Conservation (phyloP, 2,888 invertebrate species). For the Spodoptera picta region DNA sequence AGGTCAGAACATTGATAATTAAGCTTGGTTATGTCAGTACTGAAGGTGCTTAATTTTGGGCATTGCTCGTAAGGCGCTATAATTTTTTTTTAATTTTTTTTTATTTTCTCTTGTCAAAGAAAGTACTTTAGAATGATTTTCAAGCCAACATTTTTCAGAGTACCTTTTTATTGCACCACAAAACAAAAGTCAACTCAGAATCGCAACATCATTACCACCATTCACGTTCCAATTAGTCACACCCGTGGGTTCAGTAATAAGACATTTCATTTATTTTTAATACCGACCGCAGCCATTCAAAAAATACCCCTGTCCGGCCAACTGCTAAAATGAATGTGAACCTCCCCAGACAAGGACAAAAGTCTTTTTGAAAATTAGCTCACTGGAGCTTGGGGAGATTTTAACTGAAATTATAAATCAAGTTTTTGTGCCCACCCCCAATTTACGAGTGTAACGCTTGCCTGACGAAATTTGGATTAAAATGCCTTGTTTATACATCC, state of each 20-base stretch:
- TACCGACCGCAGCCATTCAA: constrained; percentile 62
- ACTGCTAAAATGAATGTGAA: constrained; percentile 69
- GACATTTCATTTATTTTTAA: constrained; percentile 71
- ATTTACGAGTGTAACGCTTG: constrained; percentile 52
- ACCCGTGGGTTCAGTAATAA: constrained; percentile 63
- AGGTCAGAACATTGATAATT: too few relatives aligned
- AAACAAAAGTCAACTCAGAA: constrained; percentile 31
- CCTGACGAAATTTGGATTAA: constrained; percentile 57
- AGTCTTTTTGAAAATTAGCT: constrained; percentile 76
- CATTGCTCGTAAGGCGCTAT: too few relatives aligned
- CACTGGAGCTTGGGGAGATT: constrained; percentile 65
- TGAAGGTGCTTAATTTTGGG: too few relatives aligned
- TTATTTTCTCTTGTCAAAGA: not conserved
- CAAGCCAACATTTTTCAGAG: constrained; percentile 4
- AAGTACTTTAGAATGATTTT: constrained; percentile 10
- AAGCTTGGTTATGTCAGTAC: too few relatives aligned
- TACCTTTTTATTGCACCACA: constrained; percentile 17
- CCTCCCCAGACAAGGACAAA: constrained; percentile 63
- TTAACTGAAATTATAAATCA: constrained; percentile 74
- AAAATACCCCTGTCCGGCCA: constrained; percentile 63
- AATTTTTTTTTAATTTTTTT: too few relatives aligned
- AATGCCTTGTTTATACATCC: constrained; percentile 54
- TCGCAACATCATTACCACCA: constrained; percentile 62
- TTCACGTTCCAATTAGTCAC: constrained; percentile 68
- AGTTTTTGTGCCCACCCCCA: constrained; percentile 66